Evolutionary conservation across 2,113 vertebrate species (phyloP).

Genomic region (Nipponia nippon): DNA sequence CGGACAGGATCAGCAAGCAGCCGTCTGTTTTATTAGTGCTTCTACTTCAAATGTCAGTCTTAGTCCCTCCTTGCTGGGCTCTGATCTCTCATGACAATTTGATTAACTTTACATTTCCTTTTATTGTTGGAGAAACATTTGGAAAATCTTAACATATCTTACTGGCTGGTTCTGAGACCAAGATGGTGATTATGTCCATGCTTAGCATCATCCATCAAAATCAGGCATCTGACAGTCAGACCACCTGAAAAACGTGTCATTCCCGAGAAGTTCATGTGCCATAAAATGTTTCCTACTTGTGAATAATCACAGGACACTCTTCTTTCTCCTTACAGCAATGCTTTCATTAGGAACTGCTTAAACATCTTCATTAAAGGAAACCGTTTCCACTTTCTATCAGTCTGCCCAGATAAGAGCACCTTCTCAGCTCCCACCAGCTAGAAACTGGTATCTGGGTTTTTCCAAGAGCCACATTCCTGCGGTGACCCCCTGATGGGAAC

Average conservation of each 20-base stretch:
- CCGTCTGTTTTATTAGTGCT: slow-evolving; percentile 58
- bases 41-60: slow-evolving; percentile 60
- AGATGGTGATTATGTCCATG: slow-evolving; percentile 48
- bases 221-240: slow-evolving; percentile 50
- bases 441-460: not conserved
- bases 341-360: not conserved
- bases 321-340: not conserved
- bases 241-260: slow-evolving; percentile 8
- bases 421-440: not conserved
- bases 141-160: slow-evolving; percentile 63
- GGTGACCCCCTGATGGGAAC: not conserved
- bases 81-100: slow-evolving; percentile 71
- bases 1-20: slow-evolving; percentile 49
- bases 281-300: not conserved
- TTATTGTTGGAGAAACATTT: slow-evolving; percentile 67
- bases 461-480: not conserved
- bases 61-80: slow-evolving; percentile 49
- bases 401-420: not conserved
- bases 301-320: not conserved
- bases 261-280: not conserved
- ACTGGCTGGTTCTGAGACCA: slow-evolving; percentile 19
- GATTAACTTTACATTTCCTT: slow-evolving; percentile 72
- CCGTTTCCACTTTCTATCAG: not conserved
- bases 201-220: slow-evolving; percentile 56
- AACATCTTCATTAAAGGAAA: not conserved